Conservation (phyloP, 2,888 invertebrate genomes). For the Sinopyrophorus schimmeli region DNA sequence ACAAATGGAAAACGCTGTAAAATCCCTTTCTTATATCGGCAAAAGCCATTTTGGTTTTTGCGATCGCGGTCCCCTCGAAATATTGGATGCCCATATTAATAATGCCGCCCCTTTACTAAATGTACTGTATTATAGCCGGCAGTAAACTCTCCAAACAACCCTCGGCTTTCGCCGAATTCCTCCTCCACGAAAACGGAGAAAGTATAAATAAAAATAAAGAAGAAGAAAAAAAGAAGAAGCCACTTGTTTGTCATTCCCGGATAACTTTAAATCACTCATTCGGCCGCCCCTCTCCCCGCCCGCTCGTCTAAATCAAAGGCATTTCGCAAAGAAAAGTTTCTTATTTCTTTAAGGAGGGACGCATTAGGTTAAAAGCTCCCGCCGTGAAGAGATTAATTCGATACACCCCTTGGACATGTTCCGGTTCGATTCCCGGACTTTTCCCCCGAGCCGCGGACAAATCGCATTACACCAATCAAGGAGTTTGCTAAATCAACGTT, state of each 20-base stretch:
- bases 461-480: constrained; percentile 36
- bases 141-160: constrained; percentile 21
- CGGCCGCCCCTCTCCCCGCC: no score
- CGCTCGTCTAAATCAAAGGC: no score
- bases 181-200: no score
- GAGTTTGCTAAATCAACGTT: constrained; percentile 29
- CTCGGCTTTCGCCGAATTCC: constrained; percentile 20
- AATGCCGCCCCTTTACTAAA: constrained; percentile 25
- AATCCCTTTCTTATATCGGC: constrained; percentile 24
- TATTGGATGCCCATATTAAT: constrained; percentile 27
- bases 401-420: constrained; percentile 45
- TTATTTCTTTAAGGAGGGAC: constrained; percentile 40
- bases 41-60: constrained; percentile 23
- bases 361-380: constrained; percentile 47
- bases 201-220: no score
- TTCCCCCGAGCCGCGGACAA: constrained; percentile 31
- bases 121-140: constrained; percentile 25
- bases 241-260: no score
- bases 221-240: constrained; percentile 8
- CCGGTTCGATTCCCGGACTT: constrained; percentile 37
- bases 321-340: constrained; percentile 33
- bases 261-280: no score
- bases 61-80: constrained; percentile 20
- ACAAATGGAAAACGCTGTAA: constrained; percentile 17
- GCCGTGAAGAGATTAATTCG: constrained; percentile 45